Conservation (phyloP, 2,113 vertebrate species). For the Crypturellus undulatus region DNA sequence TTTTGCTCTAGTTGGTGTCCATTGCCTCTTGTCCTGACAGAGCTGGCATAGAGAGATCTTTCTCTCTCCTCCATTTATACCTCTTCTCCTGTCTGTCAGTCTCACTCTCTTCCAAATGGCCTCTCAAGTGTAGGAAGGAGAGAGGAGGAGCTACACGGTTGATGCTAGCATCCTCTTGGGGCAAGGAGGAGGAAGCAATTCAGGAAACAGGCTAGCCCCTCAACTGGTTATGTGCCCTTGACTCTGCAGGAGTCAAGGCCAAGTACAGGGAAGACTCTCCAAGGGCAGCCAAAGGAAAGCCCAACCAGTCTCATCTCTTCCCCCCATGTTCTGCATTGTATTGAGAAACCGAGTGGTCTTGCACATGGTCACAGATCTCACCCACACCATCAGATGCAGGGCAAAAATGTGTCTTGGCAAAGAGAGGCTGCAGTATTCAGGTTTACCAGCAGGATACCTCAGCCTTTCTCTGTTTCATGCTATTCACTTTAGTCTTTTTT, state of each 20-base stretch:
- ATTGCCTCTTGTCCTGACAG: neutral
- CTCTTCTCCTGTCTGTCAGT: neutral
- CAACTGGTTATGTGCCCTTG: neutral
- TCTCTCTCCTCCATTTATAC: neutral
- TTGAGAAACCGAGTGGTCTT: neutral
- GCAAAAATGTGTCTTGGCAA: neutral
- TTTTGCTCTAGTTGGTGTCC: neutral
- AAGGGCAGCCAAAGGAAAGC: neutral
- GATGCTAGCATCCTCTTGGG: neutral
- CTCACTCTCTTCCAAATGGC: neutral
- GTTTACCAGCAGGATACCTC: neutral
- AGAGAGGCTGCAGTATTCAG: neutral
- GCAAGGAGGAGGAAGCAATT: neutral
- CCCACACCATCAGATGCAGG: neutral
- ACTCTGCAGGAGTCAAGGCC: too few species aligned
- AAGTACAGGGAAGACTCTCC: neutral
- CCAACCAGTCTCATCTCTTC: neutral
- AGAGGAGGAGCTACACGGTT: neutral
- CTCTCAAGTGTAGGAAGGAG: neutral
- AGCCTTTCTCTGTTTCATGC: neutral
- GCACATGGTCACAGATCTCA: too few species aligned
- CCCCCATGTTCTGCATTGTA: neutral
- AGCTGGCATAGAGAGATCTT: neutral
- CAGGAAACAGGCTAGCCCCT: neutral
- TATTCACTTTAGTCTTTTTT: neutral